Evolutionary conservation across 2,113 vertebrate genomes (phyloP), one percentile per base, ranked within the genome.

Genomic region (Sylvilagus bachmani): DNA sequence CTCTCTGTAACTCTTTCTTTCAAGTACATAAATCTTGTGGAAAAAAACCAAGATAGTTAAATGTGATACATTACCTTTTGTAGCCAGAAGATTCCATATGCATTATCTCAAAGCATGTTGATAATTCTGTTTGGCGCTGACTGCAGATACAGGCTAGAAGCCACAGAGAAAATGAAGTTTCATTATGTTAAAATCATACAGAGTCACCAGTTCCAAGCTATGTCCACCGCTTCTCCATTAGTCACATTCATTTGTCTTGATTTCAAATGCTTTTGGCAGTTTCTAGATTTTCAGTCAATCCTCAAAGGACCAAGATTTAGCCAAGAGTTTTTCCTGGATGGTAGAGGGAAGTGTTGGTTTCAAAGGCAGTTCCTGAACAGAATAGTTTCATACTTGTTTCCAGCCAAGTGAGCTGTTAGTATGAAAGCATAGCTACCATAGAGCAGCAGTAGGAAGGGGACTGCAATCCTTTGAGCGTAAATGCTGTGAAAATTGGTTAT

Each of bases 241-340:
- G 61, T 61, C n/a, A 14, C 8, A 19, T 44, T 75, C 2, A 5
- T 67, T 70, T 80, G 19, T 61, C n/a, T 91, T 91, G 31, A 79
- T 73, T 88, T 75, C 71, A 83, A 82, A 14, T 24, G 36, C 19
- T 70, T 71, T 33, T 16, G 89, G 58, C 71, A 73, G 25, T 73
- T 93, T 91, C 16, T 25, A 91, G 61, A 58, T 51, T 38, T 22
- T 95, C 67, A 51, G 22, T 81, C 25, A 51, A 67, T 17, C 95
- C 93, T 75, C 83, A 36, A 10, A 93, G 29, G 79, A 74, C 16
- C 5, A 19, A 36, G 12, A 31, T 74, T 93, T 95, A 91, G 79
- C 58, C 91, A 91, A 81, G 75, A 49, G n/a, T 81, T 91, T 73
- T 93, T 53, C 33, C 25, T 87, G 29, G 53, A 74, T 83, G 61